Conservation (phyloP, 2,888 invertebrate genomes). For the Zaprionus lineosus region DNA sequence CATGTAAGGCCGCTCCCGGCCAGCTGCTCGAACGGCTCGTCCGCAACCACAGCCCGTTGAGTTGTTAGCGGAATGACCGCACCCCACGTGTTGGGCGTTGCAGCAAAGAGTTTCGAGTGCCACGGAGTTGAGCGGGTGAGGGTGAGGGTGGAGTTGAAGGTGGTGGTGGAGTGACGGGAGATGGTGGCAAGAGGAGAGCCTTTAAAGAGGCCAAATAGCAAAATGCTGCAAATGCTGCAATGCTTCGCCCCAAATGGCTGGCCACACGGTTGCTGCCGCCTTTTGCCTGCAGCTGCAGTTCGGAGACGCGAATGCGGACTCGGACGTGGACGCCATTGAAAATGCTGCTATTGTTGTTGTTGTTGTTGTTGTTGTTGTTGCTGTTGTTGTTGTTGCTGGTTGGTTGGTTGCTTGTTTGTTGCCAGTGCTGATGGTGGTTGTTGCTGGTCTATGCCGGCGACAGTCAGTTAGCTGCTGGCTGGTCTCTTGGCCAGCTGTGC, state of each 20-base stretch:
- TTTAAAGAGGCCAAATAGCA: constrained; percentile 34
- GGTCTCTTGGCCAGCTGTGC: constrained; percentile 47
- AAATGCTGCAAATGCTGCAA: constrained; percentile 43
- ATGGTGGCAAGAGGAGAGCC: too few species aligned
- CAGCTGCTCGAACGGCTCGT: constrained; percentile 37
- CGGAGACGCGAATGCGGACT: too few species aligned
- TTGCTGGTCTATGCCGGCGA: constrained; percentile 50
- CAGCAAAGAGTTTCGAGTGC: constrained; percentile 15
- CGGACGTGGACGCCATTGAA: constrained; percentile 72
- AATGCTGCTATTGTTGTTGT: constrained; percentile 40
- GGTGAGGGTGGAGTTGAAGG: background rate
- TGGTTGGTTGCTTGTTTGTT: constrained; percentile 26
- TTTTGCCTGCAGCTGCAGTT: constrained; percentile 72
- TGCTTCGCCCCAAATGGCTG: constrained; percentile 52
- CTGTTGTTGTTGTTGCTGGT: constrained; percentile 28
- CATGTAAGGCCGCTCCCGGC: constrained; percentile 53
- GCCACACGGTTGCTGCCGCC: constrained; percentile 44
- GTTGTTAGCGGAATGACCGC: constrained; percentile 54
- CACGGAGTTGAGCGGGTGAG: constrained; percentile 11
- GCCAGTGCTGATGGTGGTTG: too few species aligned
- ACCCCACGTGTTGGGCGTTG: constrained; percentile 65
- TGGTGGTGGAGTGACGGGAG: background rate
- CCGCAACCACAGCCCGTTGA: background rate
- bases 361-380: constrained; percentile 23
- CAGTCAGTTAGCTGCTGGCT: constrained; percentile 62